Conservation (phyloP, 2,113 vertebrate genomes). For the Entelurus aequoreus region DNA sequence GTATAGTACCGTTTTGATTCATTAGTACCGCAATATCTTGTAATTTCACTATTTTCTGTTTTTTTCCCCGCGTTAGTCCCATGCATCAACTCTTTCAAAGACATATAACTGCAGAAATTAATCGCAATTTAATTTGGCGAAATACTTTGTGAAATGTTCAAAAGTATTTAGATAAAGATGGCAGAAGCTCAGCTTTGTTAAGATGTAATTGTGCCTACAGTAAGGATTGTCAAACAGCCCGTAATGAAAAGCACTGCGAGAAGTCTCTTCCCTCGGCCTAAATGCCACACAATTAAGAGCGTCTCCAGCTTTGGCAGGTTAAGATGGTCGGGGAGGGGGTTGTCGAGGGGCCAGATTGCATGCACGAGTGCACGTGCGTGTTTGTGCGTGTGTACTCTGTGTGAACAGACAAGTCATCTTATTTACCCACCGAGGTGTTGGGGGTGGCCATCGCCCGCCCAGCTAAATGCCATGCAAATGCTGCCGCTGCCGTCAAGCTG, state of each 20-base stretch:
- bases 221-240: slow-evolving; percentile 30
- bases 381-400: slow-evolving; percentile 48
- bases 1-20: too few relatives aligned
- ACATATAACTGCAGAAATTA: not conserved
- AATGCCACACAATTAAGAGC: slow-evolving; percentile 98
- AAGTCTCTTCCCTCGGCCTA: slow-evolving; percentile 63
- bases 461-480: slow-evolving; percentile 99
- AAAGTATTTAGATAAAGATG: not conserved
- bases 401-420: slow-evolving; percentile 84
- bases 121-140: not conserved
- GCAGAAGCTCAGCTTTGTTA: not conserved
- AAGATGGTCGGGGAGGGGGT: slow-evolving; percentile 80
- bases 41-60: too few relatives aligned
- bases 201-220: slow-evolving; percentile 18
- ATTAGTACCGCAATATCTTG: too few relatives aligned
- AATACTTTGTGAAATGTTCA: slow-evolving; percentile 3
- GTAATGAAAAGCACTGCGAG: slow-evolving; percentile 20
- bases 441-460: slow-evolving; percentile 77
- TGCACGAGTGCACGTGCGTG: slow-evolving; percentile 40
- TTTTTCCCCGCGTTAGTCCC: too few relatives aligned
- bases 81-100: not conserved
- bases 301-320: slow-evolving; percentile 52
- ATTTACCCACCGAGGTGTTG: slow-evolving; percentile 93
- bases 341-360: slow-evolving; percentile 54
- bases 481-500: slow-evolving; percentile 89